These are phyloP conservation scores for Coptodon rendalli DNA, from an alignment of 2,113 vertebrate species.

Conservation along the genomic window DNA sequence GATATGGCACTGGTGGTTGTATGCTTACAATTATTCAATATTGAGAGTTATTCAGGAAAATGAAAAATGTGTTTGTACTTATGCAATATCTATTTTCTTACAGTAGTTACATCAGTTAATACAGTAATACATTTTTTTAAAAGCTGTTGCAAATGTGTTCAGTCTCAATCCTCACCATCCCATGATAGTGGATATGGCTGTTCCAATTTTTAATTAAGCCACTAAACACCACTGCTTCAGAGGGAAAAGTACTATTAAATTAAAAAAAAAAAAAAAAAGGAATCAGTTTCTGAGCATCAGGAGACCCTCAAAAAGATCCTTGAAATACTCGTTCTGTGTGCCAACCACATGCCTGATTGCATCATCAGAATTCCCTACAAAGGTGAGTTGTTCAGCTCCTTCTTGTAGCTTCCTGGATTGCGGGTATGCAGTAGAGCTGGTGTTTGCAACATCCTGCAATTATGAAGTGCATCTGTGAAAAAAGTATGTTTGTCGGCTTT, in stretches of 20 bases:
- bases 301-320: background rate
- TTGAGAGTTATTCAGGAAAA: background rate
- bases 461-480: background rate
- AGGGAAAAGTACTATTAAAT: background rate
- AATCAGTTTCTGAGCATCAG: background rate
- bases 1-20: background rate
- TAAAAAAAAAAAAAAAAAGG: rapidly evolving
- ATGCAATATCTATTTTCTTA: background rate
- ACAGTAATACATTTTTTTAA: background rate
- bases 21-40: background rate
- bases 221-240: background rate
- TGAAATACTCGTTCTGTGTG: background rate
- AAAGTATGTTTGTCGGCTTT: background rate
- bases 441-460: background rate
- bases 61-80: background rate
- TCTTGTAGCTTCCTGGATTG: background rate
- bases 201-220: background rate
- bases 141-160: background rate
- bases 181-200: background rate
- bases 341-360: background rate
- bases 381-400: background rate
- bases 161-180: background rate
- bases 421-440: background rate
- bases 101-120: background rate
- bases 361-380: background rate